Conservation (phyloP, 2,113 vertebrate genomes). For the Oxygymnocypris stewartii region DNA sequence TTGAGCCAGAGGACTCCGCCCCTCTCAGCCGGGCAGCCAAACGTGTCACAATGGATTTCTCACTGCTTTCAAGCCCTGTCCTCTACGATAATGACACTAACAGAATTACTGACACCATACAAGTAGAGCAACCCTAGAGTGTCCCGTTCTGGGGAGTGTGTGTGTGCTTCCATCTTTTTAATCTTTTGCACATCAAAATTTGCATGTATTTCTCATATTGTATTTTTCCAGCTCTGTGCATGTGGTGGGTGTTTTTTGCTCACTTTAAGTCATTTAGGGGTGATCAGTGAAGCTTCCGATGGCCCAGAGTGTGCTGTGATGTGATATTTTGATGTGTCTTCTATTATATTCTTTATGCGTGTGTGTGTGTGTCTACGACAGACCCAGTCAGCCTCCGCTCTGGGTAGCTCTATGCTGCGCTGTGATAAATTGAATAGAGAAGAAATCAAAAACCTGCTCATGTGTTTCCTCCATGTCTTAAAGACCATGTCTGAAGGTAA, state of each 20-base stretch:
- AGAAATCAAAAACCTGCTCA: conserved; percentile 92
- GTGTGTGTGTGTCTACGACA: conserved; percentile 56
- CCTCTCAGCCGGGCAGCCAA: conserved; percentile 74
- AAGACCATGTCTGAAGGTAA: conserved; percentile 98
- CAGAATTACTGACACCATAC: conserved; percentile 26
- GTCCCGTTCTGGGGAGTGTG: conserved; percentile 45
- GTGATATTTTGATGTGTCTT: neutral
- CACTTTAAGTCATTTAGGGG: neutral
- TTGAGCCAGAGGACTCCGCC: conserved; percentile 72
- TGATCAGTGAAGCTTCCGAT: neutral
- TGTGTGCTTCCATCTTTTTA: conserved; percentile 21
- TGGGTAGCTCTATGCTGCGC: conserved; percentile 84
- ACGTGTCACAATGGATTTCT: conserved; percentile 92
- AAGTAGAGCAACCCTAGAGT: conserved; percentile 51
- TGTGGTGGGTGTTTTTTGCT: conserved; percentile 10
- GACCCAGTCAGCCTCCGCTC: conserved; percentile 80
- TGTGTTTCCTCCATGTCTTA: conserved; percentile 94
- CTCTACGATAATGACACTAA: conserved; percentile 32
- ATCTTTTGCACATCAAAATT: conserved; percentile 12
- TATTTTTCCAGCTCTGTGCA: conserved; percentile 9
- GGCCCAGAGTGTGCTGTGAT: neutral
- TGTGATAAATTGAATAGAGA: conserved; percentile 93
- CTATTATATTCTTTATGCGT: neutral
- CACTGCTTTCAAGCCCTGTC: conserved; percentile 78
- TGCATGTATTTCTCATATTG: neutral